phyloP scores from a whole-genome alignment of 2,888 invertebrate species.

The Norana najaformis region DNA sequence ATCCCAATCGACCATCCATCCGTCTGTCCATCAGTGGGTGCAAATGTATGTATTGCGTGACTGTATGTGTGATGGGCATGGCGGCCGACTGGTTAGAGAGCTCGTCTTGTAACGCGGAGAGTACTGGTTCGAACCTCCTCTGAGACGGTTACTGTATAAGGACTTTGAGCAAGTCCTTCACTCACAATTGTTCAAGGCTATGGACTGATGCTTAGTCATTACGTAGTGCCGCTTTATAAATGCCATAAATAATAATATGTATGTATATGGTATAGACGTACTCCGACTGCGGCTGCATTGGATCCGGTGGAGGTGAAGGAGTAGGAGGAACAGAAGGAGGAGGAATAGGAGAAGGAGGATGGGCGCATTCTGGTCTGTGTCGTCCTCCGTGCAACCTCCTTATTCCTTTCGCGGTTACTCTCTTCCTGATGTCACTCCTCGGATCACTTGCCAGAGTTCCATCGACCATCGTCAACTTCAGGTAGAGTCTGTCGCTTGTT shows the following conservation, averaged over 20 bases:
- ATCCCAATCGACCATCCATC: no score
- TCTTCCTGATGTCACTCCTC: constrained; percentile 35
- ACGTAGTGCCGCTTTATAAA: no score
- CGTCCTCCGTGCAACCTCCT: constrained; percentile 34
- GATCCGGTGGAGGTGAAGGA: neutral
- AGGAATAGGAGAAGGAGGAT: constrained; percentile 22
- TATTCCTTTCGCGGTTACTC: constrained; percentile 36
- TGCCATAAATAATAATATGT: no score
- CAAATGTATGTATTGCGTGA: no score
- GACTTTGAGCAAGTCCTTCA: no score
- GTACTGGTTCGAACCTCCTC: no score
- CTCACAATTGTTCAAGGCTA: no score
- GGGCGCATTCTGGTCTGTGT: constrained; percentile 38
- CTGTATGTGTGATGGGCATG: no score
- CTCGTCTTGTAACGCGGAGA: no score
- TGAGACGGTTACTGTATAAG: no score
- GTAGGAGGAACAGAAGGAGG: neutral
- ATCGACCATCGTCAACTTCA: constrained; percentile 39
- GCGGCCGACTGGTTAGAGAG: no score
- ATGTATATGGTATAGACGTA: neutral
- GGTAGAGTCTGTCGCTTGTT: constrained; percentile 24
- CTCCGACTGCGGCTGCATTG: constrained; percentile 24
- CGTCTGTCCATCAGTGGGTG: neutral
- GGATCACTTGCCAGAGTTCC: constrained; percentile 38
- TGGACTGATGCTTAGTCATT: no score